Evolutionary conservation across 2,888 invertebrate species (phyloP).

Genomic region (Macrosoma leucophasiata): DNA sequence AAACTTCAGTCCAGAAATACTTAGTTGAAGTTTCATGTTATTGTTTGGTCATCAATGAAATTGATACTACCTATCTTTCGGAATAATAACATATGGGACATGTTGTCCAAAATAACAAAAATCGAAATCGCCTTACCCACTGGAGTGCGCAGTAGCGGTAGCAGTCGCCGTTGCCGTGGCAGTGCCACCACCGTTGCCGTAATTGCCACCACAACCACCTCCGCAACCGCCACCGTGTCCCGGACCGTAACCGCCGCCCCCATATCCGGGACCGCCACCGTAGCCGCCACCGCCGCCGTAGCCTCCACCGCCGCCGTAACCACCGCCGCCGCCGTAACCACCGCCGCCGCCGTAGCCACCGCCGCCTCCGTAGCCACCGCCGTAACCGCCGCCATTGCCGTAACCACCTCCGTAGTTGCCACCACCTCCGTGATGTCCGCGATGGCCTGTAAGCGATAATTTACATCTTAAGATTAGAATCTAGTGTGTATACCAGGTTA

Average conservation of each 20-base stretch:
- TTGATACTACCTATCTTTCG: too few relatives aligned
- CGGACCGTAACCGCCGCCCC: conserved; percentile 25
- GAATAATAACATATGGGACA: too few relatives aligned
- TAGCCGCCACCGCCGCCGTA: conserved; percentile 24
- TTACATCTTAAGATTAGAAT: too few relatives aligned
- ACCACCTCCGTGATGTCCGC: conserved; percentile 18
- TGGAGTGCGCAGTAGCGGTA: conserved; percentile 30
- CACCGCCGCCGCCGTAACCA: conserved; percentile 24
- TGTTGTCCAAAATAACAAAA: too few relatives aligned
- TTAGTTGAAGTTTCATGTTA: too few relatives aligned
- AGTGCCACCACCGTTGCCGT: conserved; percentile 22
- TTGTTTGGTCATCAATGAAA: too few relatives aligned
- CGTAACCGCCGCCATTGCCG: conserved; percentile 18
- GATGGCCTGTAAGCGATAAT: conserved; percentile 9
- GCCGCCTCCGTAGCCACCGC: conserved; percentile 24
- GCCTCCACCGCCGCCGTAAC: conserved; percentile 26
- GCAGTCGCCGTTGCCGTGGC: conserved; percentile 42
- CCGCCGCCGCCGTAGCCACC: conserved; percentile 18
- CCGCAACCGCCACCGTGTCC: conserved; percentile 27
- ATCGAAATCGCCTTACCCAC: conserved; percentile 27
- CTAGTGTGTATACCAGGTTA: too few relatives aligned
- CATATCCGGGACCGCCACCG: conserved; percentile 25
- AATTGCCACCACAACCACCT: conserved; percentile 26
- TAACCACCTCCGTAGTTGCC: conserved; percentile 16
- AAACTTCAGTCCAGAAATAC: too few relatives aligned